These are phyloP conservation scores for Coracopsis vasa DNA, from an alignment of 2,113 vertebrate species.

Conservation along the genomic window DNA sequence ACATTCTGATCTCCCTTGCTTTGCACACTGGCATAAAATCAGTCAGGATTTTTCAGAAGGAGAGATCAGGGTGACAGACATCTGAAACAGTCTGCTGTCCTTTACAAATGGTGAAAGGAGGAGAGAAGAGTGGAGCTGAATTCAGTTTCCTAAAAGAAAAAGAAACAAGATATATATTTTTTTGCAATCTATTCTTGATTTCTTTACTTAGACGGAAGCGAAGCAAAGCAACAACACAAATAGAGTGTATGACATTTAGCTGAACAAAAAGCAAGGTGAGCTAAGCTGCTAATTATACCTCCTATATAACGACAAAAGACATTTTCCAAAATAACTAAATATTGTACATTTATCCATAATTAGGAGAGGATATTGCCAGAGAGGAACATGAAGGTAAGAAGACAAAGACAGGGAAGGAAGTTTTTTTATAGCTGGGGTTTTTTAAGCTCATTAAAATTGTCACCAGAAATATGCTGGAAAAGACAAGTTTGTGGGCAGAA, in stretches of 20 bases:
- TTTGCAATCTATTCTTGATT: background rate
- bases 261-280: background rate
- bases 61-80: background rate
- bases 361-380: background rate
- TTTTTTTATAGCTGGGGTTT: background rate
- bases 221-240: background rate
- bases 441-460: background rate
- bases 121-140: background rate
- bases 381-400: background rate
- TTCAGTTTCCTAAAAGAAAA: background rate
- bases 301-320: background rate
- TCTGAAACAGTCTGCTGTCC: background rate
- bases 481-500: conserved; percentile 46
- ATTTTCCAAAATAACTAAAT: background rate
- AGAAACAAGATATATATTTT: background rate
- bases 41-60: background rate
- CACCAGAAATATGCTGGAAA: conserved; percentile 45
- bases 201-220: background rate
- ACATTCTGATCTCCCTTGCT: background rate
- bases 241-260: background rate
- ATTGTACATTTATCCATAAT: background rate
- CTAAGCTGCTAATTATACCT: background rate
- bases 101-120: background rate
- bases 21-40: background rate
- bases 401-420: background rate